phyloP scores from a whole-genome alignment of 1,140 invertebrate genomes.

The Leptinotarsa texana region DNA sequence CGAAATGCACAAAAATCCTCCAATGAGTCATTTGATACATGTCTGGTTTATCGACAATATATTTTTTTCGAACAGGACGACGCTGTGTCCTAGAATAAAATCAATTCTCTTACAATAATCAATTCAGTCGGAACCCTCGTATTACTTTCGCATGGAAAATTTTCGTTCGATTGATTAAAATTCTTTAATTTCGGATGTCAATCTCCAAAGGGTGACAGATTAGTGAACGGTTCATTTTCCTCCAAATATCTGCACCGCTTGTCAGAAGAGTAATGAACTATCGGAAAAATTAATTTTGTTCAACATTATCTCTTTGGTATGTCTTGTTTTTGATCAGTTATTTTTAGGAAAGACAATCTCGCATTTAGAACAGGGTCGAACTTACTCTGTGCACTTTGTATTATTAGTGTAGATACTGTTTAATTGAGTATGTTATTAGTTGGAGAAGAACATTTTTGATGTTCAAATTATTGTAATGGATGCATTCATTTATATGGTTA shows the following conservation, averaged over 20 bases:
- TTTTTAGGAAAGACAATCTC: no score
- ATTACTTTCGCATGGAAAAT: conserved; percentile 32
- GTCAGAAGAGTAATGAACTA: neutral
- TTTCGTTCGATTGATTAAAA: conserved; percentile 37
- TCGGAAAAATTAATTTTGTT: neutral
- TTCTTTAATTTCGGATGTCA: conserved; percentile 41
- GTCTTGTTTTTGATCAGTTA: no score
- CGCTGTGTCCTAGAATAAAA: neutral
- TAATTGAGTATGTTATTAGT: no score
- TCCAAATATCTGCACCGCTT: neutral
- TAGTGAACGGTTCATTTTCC: neutral
- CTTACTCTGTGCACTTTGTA: no score
- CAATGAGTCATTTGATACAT: neutral
- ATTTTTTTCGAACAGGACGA: neutral
- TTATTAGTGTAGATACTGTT: no score
- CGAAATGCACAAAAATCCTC: no score
- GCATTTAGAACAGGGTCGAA: no score
- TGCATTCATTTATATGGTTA: no score
- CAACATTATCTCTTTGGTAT: no score
- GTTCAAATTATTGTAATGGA: no score
- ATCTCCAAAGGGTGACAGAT: conserved; percentile 19
- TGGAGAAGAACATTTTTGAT: no score
- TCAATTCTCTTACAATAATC: neutral
- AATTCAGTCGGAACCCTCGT: neutral
- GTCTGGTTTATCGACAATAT: neutral